Evolutionary conservation across 2,888 invertebrate genomes (phyloP).

Genomic region (Drepana falcataria): DNA sequence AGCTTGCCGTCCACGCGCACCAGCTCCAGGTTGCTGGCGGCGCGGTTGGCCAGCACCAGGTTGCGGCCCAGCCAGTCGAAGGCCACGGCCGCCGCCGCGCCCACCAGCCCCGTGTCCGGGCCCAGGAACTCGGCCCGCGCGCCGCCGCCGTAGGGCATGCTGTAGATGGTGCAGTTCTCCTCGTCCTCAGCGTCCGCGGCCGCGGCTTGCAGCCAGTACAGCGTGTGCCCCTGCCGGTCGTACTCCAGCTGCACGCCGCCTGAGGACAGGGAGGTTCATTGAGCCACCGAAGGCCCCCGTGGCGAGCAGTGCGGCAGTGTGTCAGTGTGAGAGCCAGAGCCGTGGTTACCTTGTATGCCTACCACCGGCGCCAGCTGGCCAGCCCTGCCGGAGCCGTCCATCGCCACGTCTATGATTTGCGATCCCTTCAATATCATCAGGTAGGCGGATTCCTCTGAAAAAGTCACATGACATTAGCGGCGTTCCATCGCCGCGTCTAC

Average conservation of each 20-base stretch:
- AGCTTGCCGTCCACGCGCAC: slow-evolving; percentile 90
- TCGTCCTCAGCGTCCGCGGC: slow-evolving; percentile 83
- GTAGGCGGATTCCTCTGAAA: slow-evolving; percentile 89
- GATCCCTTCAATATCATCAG: slow-evolving; percentile 93
- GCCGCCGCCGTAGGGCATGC: slow-evolving; percentile 90
- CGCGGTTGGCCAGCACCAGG: slow-evolving; percentile 93
- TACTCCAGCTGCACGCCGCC: slow-evolving; percentile 94
- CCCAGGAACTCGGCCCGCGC: slow-evolving; percentile 86
- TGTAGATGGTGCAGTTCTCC: slow-evolving; percentile 92
- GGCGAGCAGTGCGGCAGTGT: too few species aligned
- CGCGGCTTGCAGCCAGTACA: slow-evolving; percentile 92
- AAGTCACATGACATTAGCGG: neutral
- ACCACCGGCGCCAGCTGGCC: slow-evolving; percentile 92
- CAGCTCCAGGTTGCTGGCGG: slow-evolving; percentile 94
- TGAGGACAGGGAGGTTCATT: slow-evolving; percentile 41
- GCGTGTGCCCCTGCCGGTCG: slow-evolving; percentile 88
- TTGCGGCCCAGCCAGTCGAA: slow-evolving; percentile 98
- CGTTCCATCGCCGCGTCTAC: neutral
- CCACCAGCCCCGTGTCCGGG: slow-evolving; percentile 90
- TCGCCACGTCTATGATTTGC: slow-evolving; percentile 91
- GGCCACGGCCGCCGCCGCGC: slow-evolving; percentile 93
- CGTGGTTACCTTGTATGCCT: slow-evolving; percentile 80
- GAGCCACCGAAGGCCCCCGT: too few species aligned
- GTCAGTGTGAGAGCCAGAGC: too few species aligned
- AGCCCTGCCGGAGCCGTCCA: slow-evolving; percentile 86